Base-by-base conservation (phyloP, 2,113 vertebrate genomes). In the Carassius auratus region DNA sequence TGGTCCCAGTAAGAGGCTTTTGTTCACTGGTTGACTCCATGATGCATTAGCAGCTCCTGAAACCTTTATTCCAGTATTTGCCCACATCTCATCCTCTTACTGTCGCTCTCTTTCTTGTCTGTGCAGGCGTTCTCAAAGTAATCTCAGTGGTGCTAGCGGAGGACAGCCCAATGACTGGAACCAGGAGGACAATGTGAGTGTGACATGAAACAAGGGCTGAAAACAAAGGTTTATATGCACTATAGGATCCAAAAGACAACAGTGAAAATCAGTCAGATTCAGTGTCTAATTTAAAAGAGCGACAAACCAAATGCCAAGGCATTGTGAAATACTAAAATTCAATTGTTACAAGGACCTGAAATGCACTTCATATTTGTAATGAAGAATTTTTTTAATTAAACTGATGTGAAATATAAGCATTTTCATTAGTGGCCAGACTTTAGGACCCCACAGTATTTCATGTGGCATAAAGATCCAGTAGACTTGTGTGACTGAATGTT, bases 151-250 rank as follows among this genome's bases (percentile, higher is more conserved):
- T 88, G 95, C 96, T 50, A 97, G 95, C 0, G 94, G 95, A 89
- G 95, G 96, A 87, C 94, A 96, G 12, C 87, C 94, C 0, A 96
- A 94, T 71, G 96, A 97, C 87, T 99, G 97, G 97, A 96, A 94
- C 91, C 94, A 96, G 84, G 93, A 97, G 59, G 94, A 97, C 87
- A 94, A 95, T 9, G 97, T 98, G 90, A 97, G 97, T 69, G 4
- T 83, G 10, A 66, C 21, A 17, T 81, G 19, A 48, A 66, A 66
- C 61, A 45, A 45, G 14, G 66, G 30, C 30, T 3, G 2, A 38
- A 61, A 14, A 61, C 50, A 21, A 21, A 55, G 23, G 76, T 19
- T 30, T 5, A 33, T 30, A 30, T 19, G 26, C 45, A 8, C 2
- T 48, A 26, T 26, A 48, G 45, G 45, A 48, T 48, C 45, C 9